These are phyloP conservation scores for Montipora cactus DNA, from an alignment of 64 coral and sea anemone genomes.

Conservation along the genomic window DNA sequence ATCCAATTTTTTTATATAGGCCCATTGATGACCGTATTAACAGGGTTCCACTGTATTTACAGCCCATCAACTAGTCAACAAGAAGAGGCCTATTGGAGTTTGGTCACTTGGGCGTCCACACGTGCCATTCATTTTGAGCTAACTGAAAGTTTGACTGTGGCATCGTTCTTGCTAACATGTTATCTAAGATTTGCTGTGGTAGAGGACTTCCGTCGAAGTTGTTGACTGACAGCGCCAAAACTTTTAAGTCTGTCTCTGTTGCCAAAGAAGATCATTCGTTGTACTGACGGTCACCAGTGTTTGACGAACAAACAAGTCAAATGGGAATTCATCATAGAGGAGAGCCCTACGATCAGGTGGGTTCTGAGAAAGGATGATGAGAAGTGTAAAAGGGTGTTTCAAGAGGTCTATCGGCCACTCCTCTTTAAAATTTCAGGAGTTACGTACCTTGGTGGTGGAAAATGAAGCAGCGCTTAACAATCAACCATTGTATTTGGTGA, in stretches of 20 bases:
- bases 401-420: background rate
- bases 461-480: background rate
- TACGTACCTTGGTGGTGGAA: background rate
- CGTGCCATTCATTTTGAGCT: background rate
- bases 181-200: background rate
- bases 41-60: background rate
- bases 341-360: background rate
- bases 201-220: background rate
- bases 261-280: too few relatives aligned
- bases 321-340: background rate
- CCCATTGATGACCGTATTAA: background rate
- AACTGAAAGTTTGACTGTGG: background rate
- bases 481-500: too few relatives aligned
- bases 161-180: background rate
- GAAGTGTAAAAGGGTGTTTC: conserved; percentile 20
- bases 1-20: background rate
- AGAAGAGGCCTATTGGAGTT: background rate
- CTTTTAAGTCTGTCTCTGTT: background rate
- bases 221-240: background rate
- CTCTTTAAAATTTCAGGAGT: background rate
- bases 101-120: background rate
- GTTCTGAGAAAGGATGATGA: background rate
- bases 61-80: background rate
- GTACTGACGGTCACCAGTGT: too few relatives aligned
- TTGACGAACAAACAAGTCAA: background rate